Conservation (phyloP, 2,113 vertebrate species). For the Ranitomeya imitator region DNA sequence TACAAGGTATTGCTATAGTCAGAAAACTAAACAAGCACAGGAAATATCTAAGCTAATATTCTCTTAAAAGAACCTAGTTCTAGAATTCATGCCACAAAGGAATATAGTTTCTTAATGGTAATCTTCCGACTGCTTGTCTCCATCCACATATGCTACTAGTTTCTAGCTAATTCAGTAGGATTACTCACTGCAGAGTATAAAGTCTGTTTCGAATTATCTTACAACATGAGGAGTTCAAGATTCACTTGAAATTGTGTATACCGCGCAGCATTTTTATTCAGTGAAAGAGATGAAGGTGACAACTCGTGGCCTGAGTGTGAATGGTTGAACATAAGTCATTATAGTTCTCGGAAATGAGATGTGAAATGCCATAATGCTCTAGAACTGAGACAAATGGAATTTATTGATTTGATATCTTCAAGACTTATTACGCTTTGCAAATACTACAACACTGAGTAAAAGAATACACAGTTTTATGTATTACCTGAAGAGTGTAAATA, state of each 20-base stretch:
- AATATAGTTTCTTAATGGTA: conserved; percentile 59
- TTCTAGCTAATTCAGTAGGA: conserved; percentile 57
- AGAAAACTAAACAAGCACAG: conserved; percentile 55
- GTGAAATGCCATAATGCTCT: conserved; percentile 54
- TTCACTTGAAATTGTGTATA: conserved; percentile 53
- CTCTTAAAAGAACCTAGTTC: conserved; percentile 52
- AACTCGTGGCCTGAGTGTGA: conserved; percentile 53
- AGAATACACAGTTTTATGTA: conserved; percentile 38
- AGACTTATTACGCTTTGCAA: conserved; percentile 57
- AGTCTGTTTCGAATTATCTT: conserved; percentile 56
- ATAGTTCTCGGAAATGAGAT: conserved; percentile 59
- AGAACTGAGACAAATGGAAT: conserved; percentile 60
- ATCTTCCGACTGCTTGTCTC: conserved; percentile 59
- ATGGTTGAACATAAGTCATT: conserved; percentile 58
- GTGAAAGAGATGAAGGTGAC: conserved; percentile 59
- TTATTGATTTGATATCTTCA: conserved; percentile 62
- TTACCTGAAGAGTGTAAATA: background rate
- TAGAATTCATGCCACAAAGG: conserved; percentile 57
- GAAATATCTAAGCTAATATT: conserved; percentile 59
- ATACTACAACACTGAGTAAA: conserved; percentile 11
- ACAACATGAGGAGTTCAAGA: conserved; percentile 53
- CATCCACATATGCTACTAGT: conserved; percentile 58
- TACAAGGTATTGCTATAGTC: conserved; percentile 51
- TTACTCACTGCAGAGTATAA: conserved; percentile 55
- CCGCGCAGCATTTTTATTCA: conserved; percentile 43